Percentiles rank a stretch among this genome's conserved stretches.
Conservation (phyloP, 2,888 invertebrate genomes). For the Hymenopus coronatus region DNA sequence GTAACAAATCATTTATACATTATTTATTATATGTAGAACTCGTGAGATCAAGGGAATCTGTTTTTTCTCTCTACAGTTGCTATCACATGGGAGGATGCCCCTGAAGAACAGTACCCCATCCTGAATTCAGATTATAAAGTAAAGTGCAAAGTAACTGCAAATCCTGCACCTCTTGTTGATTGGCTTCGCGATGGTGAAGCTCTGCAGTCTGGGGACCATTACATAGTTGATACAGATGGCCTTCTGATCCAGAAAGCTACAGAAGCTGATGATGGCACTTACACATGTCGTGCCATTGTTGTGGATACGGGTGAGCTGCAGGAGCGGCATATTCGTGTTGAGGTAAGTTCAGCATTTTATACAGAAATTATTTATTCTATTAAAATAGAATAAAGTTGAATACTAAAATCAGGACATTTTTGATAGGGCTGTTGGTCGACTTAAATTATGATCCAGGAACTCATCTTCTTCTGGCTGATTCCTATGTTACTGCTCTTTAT, state of each 20-base stretch:
- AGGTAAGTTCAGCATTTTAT: constrained; percentile 51
- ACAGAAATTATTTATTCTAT: neutral
- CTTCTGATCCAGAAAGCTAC: constrained; percentile 72
- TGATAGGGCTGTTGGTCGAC: neutral
- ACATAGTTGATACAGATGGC: constrained; percentile 71
- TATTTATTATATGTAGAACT: neutral
- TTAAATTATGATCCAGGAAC: neutral
- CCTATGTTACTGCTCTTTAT: no score
- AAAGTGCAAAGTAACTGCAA: constrained; percentile 79
- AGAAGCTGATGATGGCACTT: constrained; percentile 81
- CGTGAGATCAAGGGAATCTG: neutral
- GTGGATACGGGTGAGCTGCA: constrained; percentile 75
- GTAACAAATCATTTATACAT: no score
- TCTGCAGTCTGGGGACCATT: constrained; percentile 67
- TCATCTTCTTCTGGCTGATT: no score
- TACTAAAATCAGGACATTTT: neutral
- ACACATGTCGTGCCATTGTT: constrained; percentile 84
- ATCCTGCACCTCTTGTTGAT: constrained; percentile 79
- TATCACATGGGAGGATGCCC: constrained; percentile 84
- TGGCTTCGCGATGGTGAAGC: constrained; percentile 78
- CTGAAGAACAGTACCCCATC: constrained; percentile 76
- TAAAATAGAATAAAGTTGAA: neutral
- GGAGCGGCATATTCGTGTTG: constrained; percentile 74
- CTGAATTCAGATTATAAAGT: constrained; percentile 73
- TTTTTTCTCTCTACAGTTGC: constrained; percentile 59